phyloP scores from a whole-genome alignment of 2,113 vertebrate genomes.

The Megatriorchis doriae region DNA sequence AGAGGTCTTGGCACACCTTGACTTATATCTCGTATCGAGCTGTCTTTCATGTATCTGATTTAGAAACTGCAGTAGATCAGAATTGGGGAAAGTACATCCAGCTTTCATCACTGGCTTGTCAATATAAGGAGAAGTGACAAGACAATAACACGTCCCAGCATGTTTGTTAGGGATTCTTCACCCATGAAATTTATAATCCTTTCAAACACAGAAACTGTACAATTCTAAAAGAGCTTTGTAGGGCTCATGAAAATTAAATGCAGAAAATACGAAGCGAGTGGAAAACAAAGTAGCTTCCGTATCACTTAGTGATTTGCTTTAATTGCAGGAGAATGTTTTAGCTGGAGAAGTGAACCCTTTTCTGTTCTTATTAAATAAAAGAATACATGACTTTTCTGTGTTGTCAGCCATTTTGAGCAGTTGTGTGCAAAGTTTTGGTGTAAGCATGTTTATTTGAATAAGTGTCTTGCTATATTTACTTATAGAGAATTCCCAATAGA shows the following conservation, averaged over 20 bases:
- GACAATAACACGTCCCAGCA: not conserved
- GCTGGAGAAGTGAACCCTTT: not conserved
- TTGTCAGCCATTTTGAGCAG: not conserved
- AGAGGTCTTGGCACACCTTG: not conserved
- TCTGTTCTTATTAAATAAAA: not conserved
- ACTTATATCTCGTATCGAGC: not conserved
- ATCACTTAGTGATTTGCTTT: not conserved
- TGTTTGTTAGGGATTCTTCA: not conserved
- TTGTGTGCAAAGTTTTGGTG: not conserved
- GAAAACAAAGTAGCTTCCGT: not conserved
- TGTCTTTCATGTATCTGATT: not conserved
- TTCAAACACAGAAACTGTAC: not conserved
- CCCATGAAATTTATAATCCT: not conserved
- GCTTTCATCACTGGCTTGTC: not conserved
- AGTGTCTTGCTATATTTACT: not conserved
- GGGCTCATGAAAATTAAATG: not conserved
- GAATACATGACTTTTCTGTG: accelerated
- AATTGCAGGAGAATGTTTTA: not conserved
- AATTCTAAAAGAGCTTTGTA: not conserved
- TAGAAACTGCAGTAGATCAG: not conserved
- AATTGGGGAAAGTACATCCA: not conserved
- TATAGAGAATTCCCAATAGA: not conserved
- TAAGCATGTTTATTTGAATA: not conserved
- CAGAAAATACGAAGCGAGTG: not conserved
- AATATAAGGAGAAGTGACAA: not conserved